Evolutionary conservation across 1,140 invertebrate species (phyloP), one percentile per base, ranked within the genome.

Genomic region (Macrostomum lignano): DNA sequence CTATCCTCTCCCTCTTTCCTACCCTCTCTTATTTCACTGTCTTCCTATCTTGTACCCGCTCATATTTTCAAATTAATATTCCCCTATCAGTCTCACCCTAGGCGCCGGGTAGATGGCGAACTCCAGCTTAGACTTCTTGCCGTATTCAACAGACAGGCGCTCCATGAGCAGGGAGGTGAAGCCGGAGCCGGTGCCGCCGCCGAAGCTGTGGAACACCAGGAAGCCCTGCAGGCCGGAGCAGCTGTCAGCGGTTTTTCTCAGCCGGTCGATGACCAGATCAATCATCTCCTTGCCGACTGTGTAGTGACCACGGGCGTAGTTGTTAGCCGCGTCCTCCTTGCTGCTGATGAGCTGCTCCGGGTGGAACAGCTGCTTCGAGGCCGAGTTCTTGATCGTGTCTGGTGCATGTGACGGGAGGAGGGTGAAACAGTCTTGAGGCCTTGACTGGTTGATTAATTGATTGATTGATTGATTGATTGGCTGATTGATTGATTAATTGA

Each of bases 91-190:
- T 14, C 40, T 69, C 33, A 74, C 71, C 51, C 75, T 73, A 10
- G 74, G 74, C 3, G 74, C 73, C 17, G 74, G 74, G 50, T 77
- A 78, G 41, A 78, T 71, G 38, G 72, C 68, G 49, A 77, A 77
- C 55, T 74, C 74, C 22, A 79, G 60, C 52, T 78, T 79, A 19
- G 72, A 73, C 47, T 76, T 79, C 58, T 79, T 79, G 24, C 74
- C 74, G 51, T 75, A 79, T 42, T 79, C 74, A 1, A 76, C 72
- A 15, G 71, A 73, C n/a, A 79, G 62, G 36, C 73, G 61, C 58
- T 79, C 74, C 75, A 79, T 79, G 22, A 79, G 61, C 25, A 79
- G 58, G 0, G 74, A 75, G 3, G 73, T 73, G 54, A 79, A 79
- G 2, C 75, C 75, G 14, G 73, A 76, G 7, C 75, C 74, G 39